phyloP scores from a whole-genome alignment of 2,113 vertebrate species.

The Eleginops maclovinus region DNA sequence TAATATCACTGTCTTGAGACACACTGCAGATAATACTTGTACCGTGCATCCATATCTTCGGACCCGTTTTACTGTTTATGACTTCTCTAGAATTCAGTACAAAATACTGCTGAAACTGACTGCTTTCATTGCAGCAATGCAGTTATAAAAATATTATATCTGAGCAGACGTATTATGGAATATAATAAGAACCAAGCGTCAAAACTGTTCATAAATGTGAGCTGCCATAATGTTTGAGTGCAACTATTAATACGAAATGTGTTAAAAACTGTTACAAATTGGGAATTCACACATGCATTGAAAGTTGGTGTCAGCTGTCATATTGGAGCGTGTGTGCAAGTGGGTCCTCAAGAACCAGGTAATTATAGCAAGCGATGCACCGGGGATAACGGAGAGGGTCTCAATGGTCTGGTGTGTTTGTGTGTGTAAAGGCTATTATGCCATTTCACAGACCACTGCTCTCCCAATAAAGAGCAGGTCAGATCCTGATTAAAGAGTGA shows the following conservation, averaged over 20 bases:
- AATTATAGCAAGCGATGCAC: conserved; percentile 43
- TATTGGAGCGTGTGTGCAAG: conserved; percentile 21
- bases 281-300: conserved; percentile 18
- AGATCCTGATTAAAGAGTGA: conserved; percentile 63
- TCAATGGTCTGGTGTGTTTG: conserved; percentile 14
- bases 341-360: conserved; percentile 46
- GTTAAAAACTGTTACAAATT: conserved; percentile 17
- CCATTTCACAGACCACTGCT: conserved; percentile 69
- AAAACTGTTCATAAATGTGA: conserved; percentile 38
- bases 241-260: conserved; percentile 43
- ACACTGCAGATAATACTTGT: neutral
- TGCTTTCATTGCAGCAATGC: conserved; percentile 38
- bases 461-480: conserved; percentile 61
- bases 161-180: conserved; percentile 50
- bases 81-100: conserved; percentile 26
- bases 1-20: no score
- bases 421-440: conserved; percentile 35
- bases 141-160: conserved; percentile 36
- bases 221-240: conserved; percentile 34
- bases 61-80: neutral
- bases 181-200: conserved; percentile 16
- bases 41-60: neutral
- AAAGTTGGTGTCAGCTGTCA: conserved; percentile 19
- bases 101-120: conserved; percentile 53
- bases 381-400: conserved; percentile 20